phyloP scores from a whole-genome alignment of 2,888 invertebrate genomes.

The Mimachlamys varia region DNA sequence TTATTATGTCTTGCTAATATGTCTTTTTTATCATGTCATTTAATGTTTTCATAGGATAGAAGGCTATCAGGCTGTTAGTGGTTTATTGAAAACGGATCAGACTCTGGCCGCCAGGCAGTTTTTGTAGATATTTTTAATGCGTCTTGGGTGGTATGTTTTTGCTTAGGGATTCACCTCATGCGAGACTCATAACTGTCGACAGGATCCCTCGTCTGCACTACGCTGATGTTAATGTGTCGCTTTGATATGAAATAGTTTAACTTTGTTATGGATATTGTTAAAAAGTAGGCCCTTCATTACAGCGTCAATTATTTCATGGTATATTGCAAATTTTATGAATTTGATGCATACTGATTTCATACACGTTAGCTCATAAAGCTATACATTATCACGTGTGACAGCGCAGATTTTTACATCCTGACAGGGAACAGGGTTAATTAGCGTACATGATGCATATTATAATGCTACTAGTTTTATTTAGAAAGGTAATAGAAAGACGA shows the following conservation, averaged over 20 bases:
- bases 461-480: not conserved
- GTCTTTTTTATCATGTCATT: slow-evolving; percentile 24
- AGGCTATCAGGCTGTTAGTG: not conserved
- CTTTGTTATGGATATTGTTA: slow-evolving; percentile 1
- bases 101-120: slow-evolving; percentile 21
- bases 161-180: slow-evolving; percentile 28
- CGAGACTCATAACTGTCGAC: slow-evolving; percentile 33
- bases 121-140: slow-evolving; percentile 26
- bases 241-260: slow-evolving; percentile 33
- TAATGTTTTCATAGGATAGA: slow-evolving; percentile 27
- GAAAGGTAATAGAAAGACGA: not conserved
- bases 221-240: slow-evolving; percentile 11
- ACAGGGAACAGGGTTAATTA: slow-evolving; percentile 8
- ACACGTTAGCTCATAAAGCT: not conserved
- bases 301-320: not conserved
- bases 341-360: slow-evolving; percentile 27
- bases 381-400: not conserved
- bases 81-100: slow-evolving; percentile 28
- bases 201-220: not conserved
- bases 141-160: slow-evolving; percentile 17
- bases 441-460: slow-evolving; percentile 30
- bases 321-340: slow-evolving; percentile 26
- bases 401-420: not conserved
- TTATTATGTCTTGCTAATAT: slow-evolving; percentile 16
- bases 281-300: not conserved